Evolutionary conservation across 1,140 invertebrate species (phyloP).

Genomic region (Onthophagus taurus): DNA sequence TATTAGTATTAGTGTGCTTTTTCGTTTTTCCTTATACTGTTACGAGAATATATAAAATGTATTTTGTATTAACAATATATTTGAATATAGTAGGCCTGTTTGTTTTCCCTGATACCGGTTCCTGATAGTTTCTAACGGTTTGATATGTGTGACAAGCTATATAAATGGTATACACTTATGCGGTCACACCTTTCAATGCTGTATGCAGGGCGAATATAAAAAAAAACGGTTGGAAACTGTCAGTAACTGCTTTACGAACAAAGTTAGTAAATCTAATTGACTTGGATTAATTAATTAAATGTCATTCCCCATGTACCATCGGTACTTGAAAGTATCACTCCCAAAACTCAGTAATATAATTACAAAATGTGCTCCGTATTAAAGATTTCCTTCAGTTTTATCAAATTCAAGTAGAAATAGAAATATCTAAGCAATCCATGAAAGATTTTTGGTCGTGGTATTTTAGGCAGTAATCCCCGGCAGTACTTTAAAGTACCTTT

Average conservation of each 20-base stretch:
- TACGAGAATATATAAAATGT: too few species aligned
- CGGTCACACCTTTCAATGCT: not conserved
- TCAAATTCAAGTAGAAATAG: not conserved
- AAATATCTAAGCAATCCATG: not conserved
- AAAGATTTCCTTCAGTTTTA: not conserved
- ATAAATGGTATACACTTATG: too few species aligned
- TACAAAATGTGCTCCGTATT: not conserved
- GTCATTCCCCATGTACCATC: not conserved
- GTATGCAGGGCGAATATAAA: not conserved
- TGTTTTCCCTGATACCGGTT: not conserved
- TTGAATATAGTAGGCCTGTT: too few species aligned
- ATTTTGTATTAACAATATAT: too few species aligned
- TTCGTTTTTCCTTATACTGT: not conserved
- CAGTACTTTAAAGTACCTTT: slow-evolving; percentile 2
- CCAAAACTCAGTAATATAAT: slow-evolving; percentile 1
- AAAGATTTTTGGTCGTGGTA: not conserved
- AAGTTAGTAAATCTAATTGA: not conserved
- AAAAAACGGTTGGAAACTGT: not conserved
- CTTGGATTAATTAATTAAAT: not conserved
- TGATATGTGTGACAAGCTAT: not conserved
- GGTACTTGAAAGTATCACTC: not conserved
- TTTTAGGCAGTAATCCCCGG: not conserved
- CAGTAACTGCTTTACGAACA: not conserved
- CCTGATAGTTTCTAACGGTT: not conserved
- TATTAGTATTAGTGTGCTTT: too few species aligned